Percentiles rank a stretch among this genome's conserved stretches.
These are phyloP conservation scores for Cabera pusaria DNA, from an alignment of 2,888 invertebrate species.

Conservation along the genomic window DNA sequence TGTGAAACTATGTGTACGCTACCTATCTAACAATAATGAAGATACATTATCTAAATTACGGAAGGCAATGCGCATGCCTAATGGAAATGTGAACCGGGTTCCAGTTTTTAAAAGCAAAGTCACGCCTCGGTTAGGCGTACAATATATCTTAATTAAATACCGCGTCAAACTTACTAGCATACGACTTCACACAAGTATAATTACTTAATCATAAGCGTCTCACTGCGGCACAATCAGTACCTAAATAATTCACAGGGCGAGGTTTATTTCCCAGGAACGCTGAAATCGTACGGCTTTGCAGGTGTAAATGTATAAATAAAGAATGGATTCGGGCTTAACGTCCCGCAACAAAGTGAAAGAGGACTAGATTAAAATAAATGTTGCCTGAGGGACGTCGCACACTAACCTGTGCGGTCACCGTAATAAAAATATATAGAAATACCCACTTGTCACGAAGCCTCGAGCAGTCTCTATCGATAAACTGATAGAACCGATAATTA, in stretches of 20 bases:
- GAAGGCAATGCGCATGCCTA: constrained; percentile 50
- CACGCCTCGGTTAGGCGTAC: constrained; percentile 62
- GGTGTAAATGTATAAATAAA: constrained; percentile 49
- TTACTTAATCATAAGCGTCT: constrained; percentile 63
- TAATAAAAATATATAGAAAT: constrained; percentile 36
- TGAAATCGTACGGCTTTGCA: constrained; percentile 36
- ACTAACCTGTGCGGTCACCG: constrained; percentile 34
- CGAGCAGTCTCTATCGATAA: constrained; percentile 26
- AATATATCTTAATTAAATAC: constrained; percentile 76
- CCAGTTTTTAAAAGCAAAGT: constrained; percentile 69
- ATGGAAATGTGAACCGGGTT: constrained; percentile 56
- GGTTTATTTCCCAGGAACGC: constrained; percentile 30
- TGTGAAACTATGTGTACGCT: constrained; percentile 34
- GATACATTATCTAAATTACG: constrained; percentile 49
- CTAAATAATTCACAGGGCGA: constrained; percentile 32
- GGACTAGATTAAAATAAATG: constrained; percentile 53
- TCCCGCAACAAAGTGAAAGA: constrained; percentile 38
- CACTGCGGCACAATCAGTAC: constrained; percentile 52
- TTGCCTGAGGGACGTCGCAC: constrained; percentile 39
- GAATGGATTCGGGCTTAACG: constrained; percentile 45
- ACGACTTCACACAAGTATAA: constrained; percentile 40
- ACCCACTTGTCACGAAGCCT: constrained; percentile 42
- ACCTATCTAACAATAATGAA: constrained; percentile 35
- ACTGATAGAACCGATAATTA: constrained; percentile 30
- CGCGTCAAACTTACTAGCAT: constrained; percentile 52